Percentiles rank a stretch among this genome's conserved stretches.
Evolutionary conservation across 2,888 invertebrate genomes (phyloP).

Genomic region (Copidosoma aretas): DNA sequence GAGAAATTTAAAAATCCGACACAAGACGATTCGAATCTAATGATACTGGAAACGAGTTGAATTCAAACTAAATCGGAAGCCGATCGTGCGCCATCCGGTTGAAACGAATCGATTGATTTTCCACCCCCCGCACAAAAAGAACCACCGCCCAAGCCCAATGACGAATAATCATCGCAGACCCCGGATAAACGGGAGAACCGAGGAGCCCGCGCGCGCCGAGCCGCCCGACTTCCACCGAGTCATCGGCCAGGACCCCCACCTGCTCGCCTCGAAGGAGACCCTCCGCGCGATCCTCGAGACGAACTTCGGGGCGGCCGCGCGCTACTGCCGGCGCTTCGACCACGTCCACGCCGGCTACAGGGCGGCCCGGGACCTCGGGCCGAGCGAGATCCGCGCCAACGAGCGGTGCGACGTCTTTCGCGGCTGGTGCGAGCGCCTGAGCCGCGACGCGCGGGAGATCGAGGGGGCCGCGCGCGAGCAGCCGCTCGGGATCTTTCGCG

Average conservation of each 20-base stretch:
- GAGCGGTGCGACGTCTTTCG: conserved; percentile 68
- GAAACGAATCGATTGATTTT: too few species aligned
- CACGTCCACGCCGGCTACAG: conserved; percentile 72
- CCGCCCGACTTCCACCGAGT: conserved; percentile 76
- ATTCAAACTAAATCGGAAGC: too few species aligned
- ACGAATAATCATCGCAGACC: conserved; percentile 66
- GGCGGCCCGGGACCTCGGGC: conserved; percentile 73
- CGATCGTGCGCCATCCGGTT: too few species aligned
- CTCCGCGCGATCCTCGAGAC: conserved; percentile 67
- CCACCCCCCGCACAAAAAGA: too few species aligned
- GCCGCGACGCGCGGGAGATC: conserved; percentile 73
- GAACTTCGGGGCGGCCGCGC: conserved; percentile 70
- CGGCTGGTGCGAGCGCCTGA: conserved; percentile 72
- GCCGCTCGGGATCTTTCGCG: conserved; percentile 75
- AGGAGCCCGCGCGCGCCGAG: conserved; percentile 77
- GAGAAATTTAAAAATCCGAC: too few species aligned
- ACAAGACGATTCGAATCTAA: too few species aligned
- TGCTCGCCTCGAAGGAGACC: conserved; percentile 66
- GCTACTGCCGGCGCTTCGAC: conserved; percentile 73
- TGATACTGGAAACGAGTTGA: too few species aligned
- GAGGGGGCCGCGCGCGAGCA: conserved; percentile 72
- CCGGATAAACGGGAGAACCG: conserved; percentile 81
- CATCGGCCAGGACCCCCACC: conserved; percentile 71
- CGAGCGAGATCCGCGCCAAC: conserved; percentile 70
- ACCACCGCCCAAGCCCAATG: too few species aligned